Conservation (phyloP, 2,797 vertebrate genomes). For the Triplophysa bombifrons region DNA sequence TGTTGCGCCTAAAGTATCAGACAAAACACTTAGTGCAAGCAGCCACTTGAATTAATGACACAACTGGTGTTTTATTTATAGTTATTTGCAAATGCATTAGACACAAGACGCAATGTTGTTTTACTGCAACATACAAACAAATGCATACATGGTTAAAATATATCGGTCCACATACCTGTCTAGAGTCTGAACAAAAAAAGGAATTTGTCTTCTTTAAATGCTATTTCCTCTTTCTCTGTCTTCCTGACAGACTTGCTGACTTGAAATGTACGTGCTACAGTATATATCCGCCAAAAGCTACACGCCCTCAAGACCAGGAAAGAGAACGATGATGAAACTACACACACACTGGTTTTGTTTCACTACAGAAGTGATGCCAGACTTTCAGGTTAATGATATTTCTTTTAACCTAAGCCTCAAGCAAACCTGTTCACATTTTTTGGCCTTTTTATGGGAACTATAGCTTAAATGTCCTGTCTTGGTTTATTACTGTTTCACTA, state of each 20-base stretch:
- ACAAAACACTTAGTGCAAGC: background rate
- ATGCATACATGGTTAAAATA: background rate
- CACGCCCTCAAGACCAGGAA: constrained; percentile 29
- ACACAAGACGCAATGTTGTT: background rate
- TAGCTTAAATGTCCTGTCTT: background rate
- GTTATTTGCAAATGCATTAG: constrained; percentile 7
- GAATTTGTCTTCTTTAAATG: constrained; percentile 8
- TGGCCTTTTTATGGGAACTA: background rate
- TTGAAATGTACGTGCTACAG: background rate
- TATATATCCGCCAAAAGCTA: constrained; percentile 19
- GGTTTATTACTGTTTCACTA: background rate
- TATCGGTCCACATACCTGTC: constrained; percentile 30
- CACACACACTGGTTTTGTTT: background rate
- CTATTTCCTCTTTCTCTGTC: constrained; percentile 4
- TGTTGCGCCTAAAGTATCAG: background rate
- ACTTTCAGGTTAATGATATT: background rate
- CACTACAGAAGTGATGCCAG: background rate
- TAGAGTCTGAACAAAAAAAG: background rate
- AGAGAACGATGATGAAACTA: constrained; percentile 14
- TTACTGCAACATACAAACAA: background rate
- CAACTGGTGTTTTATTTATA: background rate
- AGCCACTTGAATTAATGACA: background rate
- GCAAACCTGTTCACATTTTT: background rate
- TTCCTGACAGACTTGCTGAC: constrained; percentile 1
- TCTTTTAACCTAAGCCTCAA: background rate